Conservation (phyloP, 2,113 vertebrate species). For the Cebus imitator region DNA sequence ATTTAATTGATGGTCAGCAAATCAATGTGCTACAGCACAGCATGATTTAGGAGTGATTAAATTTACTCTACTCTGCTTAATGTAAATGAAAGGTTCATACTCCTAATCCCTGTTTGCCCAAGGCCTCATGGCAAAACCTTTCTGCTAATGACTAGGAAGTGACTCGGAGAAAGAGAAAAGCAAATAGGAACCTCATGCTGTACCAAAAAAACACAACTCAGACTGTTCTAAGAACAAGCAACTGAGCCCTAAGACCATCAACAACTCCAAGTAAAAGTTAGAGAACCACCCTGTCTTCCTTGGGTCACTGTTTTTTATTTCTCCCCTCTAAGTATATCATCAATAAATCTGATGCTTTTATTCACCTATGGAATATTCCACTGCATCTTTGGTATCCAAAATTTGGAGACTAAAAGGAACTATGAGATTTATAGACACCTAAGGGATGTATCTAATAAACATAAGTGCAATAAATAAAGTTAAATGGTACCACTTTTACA, state of each 20-base stretch:
- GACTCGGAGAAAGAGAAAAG: constrained; percentile 28
- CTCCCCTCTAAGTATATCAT: neutral
- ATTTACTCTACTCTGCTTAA: constrained; percentile 12
- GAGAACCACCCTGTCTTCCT: neutral
- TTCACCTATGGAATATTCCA: neutral
- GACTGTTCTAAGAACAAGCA: neutral
- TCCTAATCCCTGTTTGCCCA: neutral
- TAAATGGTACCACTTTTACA: neutral
- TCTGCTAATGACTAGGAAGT: neutral
- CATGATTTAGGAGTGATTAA: constrained; percentile 32
- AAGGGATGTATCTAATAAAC: neutral
- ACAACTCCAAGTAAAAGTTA: neutral
- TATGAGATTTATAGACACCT: neutral
- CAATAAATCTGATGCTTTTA: neutral
- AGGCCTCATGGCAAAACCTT: neutral
- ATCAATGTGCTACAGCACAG: constrained; percentile 6
- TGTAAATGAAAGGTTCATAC: neutral
- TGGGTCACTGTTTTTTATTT: neutral
- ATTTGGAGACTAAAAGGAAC: neutral
- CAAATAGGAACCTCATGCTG: neutral
- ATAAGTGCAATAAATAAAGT: neutral
- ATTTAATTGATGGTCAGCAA: constrained; percentile 37
- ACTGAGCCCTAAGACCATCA: neutral
- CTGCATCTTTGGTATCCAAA: neutral
- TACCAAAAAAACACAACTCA: constrained; percentile 21